These are phyloP conservation scores for Thyatira batis DNA, from an alignment of 2,888 invertebrate genomes.

Conservation along the genomic window DNA sequence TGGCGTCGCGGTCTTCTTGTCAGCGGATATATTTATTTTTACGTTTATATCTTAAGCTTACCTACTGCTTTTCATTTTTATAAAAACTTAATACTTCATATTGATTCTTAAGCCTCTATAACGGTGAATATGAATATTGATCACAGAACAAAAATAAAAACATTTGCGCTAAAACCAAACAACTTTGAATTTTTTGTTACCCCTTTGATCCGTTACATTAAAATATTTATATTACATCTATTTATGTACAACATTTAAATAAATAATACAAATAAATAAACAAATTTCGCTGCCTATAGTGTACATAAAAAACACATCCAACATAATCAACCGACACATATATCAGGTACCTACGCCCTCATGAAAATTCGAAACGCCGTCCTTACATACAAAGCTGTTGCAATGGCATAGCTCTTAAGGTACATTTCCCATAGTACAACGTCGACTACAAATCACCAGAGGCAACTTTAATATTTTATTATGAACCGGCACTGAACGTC, in stretches of 20 bases:
- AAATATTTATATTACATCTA: no score
- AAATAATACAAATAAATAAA: no score
- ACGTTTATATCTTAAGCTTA: constrained; percentile 18
- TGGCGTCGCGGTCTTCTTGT: constrained; percentile 1
- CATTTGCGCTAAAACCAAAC: no score
- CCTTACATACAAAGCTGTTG: background rate
- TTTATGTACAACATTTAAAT: no score
- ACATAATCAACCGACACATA: background rate
- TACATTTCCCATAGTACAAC: background rate
- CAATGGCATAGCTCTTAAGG: background rate
- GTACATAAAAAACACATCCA: background rate
- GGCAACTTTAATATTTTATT: constrained; percentile 32
- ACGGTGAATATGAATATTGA: no score
- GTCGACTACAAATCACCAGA: constrained; percentile 22
- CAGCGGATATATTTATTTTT: constrained; percentile 30
- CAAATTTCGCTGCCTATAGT: no score
- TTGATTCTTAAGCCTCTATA: no score
- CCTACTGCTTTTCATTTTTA: constrained; percentile 8
- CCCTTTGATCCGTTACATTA: no score
- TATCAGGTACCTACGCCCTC: background rate
- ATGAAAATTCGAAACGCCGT: background rate
- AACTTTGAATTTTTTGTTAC: no score
- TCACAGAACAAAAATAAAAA: no score
- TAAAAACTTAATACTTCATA: background rate
- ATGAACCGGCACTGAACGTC: constrained; percentile 23